Percentiles rank a stretch among this genome's conserved stretches.
Conservation (phyloP, 2,888 invertebrate species). For the Drosophila mercatorum region DNA sequence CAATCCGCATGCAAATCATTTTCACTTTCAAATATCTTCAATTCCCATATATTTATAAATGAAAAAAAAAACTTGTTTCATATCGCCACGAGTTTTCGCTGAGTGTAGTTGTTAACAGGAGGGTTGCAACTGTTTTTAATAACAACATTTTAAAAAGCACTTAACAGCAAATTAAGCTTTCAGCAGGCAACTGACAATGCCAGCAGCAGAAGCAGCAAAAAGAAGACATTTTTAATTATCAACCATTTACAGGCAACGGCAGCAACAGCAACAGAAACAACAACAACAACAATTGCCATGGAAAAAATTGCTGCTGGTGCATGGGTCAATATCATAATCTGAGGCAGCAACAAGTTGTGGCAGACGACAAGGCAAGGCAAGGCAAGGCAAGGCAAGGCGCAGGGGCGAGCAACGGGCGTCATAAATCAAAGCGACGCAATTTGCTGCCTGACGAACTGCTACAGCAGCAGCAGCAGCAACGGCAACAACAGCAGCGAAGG, state of each 20-base stretch:
- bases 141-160: slow-evolving; percentile 74
- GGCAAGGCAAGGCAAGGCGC: slow-evolving; percentile 31
- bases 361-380: slow-evolving; percentile 38
- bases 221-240: slow-evolving; percentile 81
- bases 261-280: slow-evolving; percentile 31
- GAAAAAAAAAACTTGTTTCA: not conserved
- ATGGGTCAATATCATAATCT: slow-evolving; percentile 82
- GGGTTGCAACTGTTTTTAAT: slow-evolving; percentile 59
- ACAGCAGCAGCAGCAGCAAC: slow-evolving; percentile 51
- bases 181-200: slow-evolving; percentile 55
- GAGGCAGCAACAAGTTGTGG: slow-evolving; percentile 71
- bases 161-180: slow-evolving; percentile 80
- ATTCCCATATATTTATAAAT: not conserved
- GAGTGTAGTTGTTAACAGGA: slow-evolving; percentile 18
- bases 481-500: slow-evolving; percentile 45
- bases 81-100: not conserved
- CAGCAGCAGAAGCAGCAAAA: slow-evolving; percentile 39
- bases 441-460: slow-evolving; percentile 79
- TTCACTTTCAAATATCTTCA: not conserved
- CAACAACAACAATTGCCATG: slow-evolving; percentile 40
- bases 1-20: not conserved
- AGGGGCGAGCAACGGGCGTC: slow-evolving; percentile 67
- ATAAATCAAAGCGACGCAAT: slow-evolving; percentile 83
- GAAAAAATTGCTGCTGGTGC: slow-evolving; percentile 75
- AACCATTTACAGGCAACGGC: slow-evolving; percentile 65